phyloP scores from a whole-genome alignment of 2,797 vertebrate genomes.

The Diglossa cyanea region DNA sequence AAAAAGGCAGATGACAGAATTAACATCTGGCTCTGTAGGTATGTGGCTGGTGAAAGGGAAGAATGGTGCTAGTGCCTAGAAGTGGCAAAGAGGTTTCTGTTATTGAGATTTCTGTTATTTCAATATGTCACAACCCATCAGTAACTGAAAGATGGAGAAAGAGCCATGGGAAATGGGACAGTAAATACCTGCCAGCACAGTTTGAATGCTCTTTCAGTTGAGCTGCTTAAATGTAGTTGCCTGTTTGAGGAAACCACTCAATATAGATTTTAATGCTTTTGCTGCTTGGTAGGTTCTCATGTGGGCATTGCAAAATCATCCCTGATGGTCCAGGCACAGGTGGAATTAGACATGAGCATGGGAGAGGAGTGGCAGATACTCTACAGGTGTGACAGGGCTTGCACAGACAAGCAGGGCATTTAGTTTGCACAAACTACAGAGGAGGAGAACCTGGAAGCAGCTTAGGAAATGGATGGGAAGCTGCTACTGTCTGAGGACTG shows the following conservation, averaged over 20 bases:
- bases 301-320: background rate
- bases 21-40: background rate
- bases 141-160: background rate
- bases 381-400: rapidly evolving
- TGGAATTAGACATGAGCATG: background rate
- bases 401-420: background rate
- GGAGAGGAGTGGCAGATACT: background rate
- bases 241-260: background rate
- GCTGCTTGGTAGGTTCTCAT: background rate
- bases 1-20: background rate
- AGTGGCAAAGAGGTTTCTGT: background rate
- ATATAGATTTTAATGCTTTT: background rate
- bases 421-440: background rate
- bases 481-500: background rate
- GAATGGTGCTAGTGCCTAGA: background rate
- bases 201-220: background rate
- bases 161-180: background rate
- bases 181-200: background rate
- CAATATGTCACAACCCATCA: background rate
- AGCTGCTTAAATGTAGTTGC: background rate
- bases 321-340: rapidly evolving
- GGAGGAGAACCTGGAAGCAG: background rate
- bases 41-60: background rate
- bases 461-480: background rate
- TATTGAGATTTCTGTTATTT: background rate